Base-by-base conservation (phyloP, 2,797 vertebrate genomes). In the Meriones psammophilus region DNA sequence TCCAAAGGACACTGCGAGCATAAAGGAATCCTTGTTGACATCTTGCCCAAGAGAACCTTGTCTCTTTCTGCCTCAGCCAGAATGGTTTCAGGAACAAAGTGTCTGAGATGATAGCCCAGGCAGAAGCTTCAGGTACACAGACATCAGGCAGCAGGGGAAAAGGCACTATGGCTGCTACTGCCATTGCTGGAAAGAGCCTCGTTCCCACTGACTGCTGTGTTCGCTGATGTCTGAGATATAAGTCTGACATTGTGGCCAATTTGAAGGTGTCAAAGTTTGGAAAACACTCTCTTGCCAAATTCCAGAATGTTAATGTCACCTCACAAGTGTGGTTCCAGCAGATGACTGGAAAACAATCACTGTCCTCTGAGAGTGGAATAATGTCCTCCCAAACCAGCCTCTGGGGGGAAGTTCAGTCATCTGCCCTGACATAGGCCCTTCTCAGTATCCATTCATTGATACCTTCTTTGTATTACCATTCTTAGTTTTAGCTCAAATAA, bases 351-450 rank as follows among this genome's bases (percentile, higher is more conserved):
- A 87, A 36, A 42, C 13, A 69, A 10, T 33, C 80, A 30, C 22
- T 89, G 7, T 87, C 94, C 64, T 73, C 2, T 83, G 7, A 68
- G 1, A 42, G 1, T 39, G 28, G 50, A 87, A 56, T 24, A 46
- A 84, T 18, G 18, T 4, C 24, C 26, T 69, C 24, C 66, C 33
- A 56, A 77, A 58, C n/a, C n/a, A 56, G n/a, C 30, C 7, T 56
- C 28, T 26, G 36, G 1, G 0, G 6, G 30, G 26, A 92, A 78
- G 20, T 54, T 36, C 17, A 36, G 0, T 64, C 18, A 86, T 3
- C 1, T 60, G 54, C 4, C 5, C 79, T 12, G 8, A 26, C 54
- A 46, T 30, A 6, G 8, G 36, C 3, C 2, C 7, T 2, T 4
- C 9, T 71, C 7, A 3, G 8, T 8, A 6, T 2, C 73, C 76